Evolutionary conservation across 2,113 vertebrate species (phyloP).

Genomic region (Megaleporinus macrocephalus): DNA sequence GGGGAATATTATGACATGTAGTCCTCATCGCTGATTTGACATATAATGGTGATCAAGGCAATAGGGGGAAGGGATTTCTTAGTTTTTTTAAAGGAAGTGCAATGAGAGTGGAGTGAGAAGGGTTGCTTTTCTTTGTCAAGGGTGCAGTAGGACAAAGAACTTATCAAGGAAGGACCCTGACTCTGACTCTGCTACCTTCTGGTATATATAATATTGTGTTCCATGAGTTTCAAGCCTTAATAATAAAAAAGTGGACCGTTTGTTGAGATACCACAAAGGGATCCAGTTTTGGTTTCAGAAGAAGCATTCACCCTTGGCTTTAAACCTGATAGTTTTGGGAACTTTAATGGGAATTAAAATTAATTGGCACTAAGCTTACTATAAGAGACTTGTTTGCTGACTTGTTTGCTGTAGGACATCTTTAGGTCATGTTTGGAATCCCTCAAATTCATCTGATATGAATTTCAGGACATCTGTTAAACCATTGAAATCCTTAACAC

Average conservation of each 20-base stretch:
- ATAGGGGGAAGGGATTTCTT: background rate
- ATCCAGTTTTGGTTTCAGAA: background rate
- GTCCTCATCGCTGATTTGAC: background rate
- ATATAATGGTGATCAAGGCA: background rate
- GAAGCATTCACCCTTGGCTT: background rate
- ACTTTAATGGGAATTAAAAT: no score
- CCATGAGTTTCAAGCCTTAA: background rate
- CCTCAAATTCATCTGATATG: no score
- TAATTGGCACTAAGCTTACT: no score
- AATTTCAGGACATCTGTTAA: no score
- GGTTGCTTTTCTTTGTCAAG: background rate
- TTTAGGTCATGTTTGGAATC: no score
- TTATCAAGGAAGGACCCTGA: background rate
- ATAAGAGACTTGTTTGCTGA: no score
- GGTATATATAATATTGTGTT: no score
- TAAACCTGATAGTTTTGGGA: no score
- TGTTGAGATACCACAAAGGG: no score
- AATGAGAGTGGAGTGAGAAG: background rate
- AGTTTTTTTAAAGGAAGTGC: background rate
- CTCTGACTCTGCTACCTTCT: background rate
- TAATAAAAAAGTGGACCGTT: no score
- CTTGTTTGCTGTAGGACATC: no score
- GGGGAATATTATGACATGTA: background rate
- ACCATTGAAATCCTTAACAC: no score
- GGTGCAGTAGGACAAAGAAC: background rate